phyloP scores from a whole-genome alignment of 2,797 vertebrate species.

The Rhynchonycteris naso region DNA sequence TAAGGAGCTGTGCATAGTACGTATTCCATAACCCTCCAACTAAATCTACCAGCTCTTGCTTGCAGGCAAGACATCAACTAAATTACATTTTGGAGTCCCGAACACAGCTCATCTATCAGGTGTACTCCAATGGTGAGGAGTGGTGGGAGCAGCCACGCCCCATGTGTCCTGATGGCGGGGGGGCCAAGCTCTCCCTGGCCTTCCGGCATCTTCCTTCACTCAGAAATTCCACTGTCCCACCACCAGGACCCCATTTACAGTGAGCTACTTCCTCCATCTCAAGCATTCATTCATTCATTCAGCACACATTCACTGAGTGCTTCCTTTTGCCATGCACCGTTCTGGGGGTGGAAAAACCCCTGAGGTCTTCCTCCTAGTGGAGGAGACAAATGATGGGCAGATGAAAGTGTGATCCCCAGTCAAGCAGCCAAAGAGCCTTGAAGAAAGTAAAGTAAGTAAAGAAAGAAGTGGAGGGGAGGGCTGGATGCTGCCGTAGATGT shows the following conservation, averaged over 20 bases:
- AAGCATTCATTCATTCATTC: not conserved
- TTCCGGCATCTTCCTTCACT: not conserved
- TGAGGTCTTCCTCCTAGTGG: not conserved
- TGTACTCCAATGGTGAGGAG: conserved; percentile 70
- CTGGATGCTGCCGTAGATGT: fast-evolving
- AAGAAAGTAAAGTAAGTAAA: no score
- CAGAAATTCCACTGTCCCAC: fast-evolving
- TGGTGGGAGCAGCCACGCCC: conserved; percentile 69
- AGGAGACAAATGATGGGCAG: not conserved
- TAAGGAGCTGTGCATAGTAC: conserved; percentile 86
- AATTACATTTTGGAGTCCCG: conserved; percentile 87
- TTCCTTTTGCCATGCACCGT: not conserved
- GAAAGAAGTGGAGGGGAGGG: not conserved
- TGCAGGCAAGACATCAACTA: conserved; percentile 88
- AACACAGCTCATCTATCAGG: conserved; percentile 81
- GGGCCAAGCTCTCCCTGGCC: conserved; percentile 34
- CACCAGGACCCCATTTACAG: fast-evolving
- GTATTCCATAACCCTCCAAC: conserved; percentile 85
- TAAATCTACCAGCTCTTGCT: conserved; percentile 87
- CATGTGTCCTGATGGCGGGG: conserved; percentile 72
- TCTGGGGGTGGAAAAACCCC: not conserved
- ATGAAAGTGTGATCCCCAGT: no score
- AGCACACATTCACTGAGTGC: no score
- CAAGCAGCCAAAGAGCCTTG: not conserved
- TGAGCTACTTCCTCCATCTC: not conserved